phyloP scores from a whole-genome alignment of 2,113 vertebrate genomes.

The Aix galericulata region DNA sequence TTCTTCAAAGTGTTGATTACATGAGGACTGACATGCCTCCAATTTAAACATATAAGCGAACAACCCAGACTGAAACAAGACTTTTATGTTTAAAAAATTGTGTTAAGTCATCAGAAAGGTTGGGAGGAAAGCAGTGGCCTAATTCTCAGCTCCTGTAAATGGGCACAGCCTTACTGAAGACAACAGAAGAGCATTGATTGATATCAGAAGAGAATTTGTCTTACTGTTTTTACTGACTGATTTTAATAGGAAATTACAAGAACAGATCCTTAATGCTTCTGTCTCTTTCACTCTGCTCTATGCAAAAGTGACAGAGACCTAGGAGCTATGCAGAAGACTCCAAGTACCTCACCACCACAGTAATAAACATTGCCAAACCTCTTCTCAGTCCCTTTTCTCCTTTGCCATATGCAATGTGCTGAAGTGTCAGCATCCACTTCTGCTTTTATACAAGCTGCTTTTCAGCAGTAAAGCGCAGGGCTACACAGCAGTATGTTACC shows the following conservation, averaged over 20 bases:
- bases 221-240: not conserved
- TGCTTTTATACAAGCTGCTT: not conserved
- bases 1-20: constrained; percentile 29
- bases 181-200: not conserved
- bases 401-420: not conserved
- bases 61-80: not conserved
- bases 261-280: not conserved
- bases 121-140: not conserved
- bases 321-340: not conserved
- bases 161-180: not conserved
- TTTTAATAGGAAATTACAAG: not conserved
- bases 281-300: not conserved
- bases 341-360: not conserved
- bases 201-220: not conserved
- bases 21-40: constrained; percentile 12
- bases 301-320: not conserved
- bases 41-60: constrained; percentile 20
- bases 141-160: constrained; percentile 3
- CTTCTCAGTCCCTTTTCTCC: not conserved
- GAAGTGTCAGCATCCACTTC: not conserved
- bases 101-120: constrained; percentile 7
- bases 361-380: not conserved
- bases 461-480: not conserved
- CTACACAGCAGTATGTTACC: not conserved
- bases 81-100: constrained; percentile 25